These are phyloP conservation scores for Goniozus legneri DNA, from an alignment of 1,140 invertebrate genomes.

Conservation along the genomic window DNA sequence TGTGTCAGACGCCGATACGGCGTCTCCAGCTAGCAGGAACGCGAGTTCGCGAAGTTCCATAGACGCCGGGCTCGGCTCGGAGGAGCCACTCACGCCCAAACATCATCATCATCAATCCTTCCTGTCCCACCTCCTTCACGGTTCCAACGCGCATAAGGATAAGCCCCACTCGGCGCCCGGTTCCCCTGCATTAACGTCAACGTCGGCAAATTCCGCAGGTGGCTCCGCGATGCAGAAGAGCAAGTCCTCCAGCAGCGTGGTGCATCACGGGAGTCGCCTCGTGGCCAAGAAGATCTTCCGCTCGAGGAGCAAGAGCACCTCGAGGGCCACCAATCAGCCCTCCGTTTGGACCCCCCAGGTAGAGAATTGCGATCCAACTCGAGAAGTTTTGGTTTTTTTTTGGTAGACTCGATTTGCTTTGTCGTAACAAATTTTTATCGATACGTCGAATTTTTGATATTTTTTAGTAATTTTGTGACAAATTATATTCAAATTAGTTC, in stretches of 20 bases:
- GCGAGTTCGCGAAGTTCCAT: constrained; percentile 58
- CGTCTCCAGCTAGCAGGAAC: constrained; percentile 48
- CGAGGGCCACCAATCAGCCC: constrained; percentile 55
- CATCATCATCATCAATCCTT: constrained; percentile 62
- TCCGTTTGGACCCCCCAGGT: constrained; percentile 78
- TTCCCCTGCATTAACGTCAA: constrained; percentile 51
- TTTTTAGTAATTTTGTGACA: no score
- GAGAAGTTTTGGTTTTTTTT: no score
- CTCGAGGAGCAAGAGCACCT: constrained; percentile 75
- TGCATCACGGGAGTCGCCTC: constrained; percentile 68
- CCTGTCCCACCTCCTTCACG: constrained; percentile 64
- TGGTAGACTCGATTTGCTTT: no score
- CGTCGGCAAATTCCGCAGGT: constrained; percentile 50
- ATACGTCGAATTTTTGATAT: no score
- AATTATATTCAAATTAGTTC: no score
- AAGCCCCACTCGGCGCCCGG: constrained; percentile 51
- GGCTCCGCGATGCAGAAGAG: constrained; percentile 79
- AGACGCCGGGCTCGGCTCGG: constrained; percentile 52
- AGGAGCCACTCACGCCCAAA: constrained; percentile 53
- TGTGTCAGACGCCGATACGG: constrained; percentile 53
- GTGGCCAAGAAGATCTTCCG: constrained; percentile 81
- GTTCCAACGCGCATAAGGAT: constrained; percentile 55
- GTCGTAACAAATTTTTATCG: no score
- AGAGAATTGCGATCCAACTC: no score
- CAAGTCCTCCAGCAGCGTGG: constrained; percentile 80